These are phyloP conservation scores for Cephus sareptanus DNA, from an alignment of 2,888 invertebrate genomes.

Conservation along the genomic window DNA sequence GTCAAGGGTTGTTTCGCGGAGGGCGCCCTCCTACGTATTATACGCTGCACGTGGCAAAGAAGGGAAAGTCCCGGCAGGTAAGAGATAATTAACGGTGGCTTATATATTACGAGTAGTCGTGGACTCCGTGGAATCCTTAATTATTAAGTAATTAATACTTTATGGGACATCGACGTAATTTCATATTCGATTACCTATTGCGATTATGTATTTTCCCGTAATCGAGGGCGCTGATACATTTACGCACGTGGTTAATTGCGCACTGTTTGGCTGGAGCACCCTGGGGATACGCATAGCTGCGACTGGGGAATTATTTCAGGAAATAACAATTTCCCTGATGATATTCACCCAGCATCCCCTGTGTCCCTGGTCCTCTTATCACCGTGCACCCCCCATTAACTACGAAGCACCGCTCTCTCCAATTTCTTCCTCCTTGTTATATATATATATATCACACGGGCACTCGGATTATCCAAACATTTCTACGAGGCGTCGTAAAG, in stretches of 20 bases:
- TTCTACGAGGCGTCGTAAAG: no score
- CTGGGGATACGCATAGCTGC: not conserved
- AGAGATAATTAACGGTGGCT: not conserved
- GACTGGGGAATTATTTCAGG: not conserved
- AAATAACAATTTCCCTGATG: not conserved
- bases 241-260: not conserved
- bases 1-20: not conserved
- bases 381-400: not conserved
- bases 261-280: not conserved
- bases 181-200: not conserved
- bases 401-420: not conserved
- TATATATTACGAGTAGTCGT: not conserved
- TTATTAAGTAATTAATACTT: not conserved
- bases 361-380: not conserved
- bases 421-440: not conserved
- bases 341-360: not conserved
- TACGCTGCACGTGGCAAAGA: not conserved
- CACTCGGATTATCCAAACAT: no score
- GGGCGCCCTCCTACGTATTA: not conserved
- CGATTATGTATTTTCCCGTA: not conserved
- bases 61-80: not conserved
- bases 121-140: not conserved
- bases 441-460: no score
- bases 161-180: not conserved
- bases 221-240: not conserved